Evolutionary conservation across 2,888 invertebrate species (phyloP).

Genomic region (Caenorhabditis afra): DNA sequence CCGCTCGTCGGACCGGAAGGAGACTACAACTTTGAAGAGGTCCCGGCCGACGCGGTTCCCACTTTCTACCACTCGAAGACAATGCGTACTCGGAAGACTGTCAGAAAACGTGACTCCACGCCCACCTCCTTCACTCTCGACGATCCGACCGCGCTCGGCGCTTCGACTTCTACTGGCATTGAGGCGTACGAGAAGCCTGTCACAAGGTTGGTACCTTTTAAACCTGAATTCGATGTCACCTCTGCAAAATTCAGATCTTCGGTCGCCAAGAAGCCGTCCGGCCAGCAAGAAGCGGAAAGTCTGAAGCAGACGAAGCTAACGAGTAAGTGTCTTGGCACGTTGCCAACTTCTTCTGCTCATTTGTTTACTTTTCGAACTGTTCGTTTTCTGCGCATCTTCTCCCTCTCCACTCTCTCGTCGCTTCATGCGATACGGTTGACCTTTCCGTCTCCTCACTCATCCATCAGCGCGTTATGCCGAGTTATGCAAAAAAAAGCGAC

Average conservation of each 20-base stretch:
- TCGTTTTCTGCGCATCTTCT: slow-evolving; percentile 10
- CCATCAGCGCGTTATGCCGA: slow-evolving; percentile 45
- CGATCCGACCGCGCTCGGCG: slow-evolving; percentile 10
- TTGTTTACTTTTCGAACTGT: slow-evolving; percentile 32
- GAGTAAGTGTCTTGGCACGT: slow-evolving; percentile 36
- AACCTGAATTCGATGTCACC: neutral
- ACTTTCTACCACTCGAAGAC: slow-evolving; percentile 37
- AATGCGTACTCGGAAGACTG: slow-evolving; percentile 18
- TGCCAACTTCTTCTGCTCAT: slow-evolving; percentile 8
- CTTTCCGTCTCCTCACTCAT: slow-evolving; percentile 33
- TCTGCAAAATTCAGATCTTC: slow-evolving; percentile 27
- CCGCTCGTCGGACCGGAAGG: slow-evolving; percentile 27
- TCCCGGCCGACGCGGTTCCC: slow-evolving; percentile 39
- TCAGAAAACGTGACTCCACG: slow-evolving; percentile 12
- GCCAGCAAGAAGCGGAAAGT: slow-evolving; percentile 10
- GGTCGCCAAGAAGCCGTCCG: slow-evolving; percentile 7
- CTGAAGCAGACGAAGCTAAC: slow-evolving; percentile 56
- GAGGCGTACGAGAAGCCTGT: slow-evolving; percentile 47
- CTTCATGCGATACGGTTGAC: slow-evolving; percentile 37
- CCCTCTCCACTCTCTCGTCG: neutral
- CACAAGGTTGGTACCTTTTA: slow-evolving; percentile 45
- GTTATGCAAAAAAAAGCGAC: slow-evolving; percentile 43
- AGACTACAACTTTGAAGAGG: slow-evolving; percentile 38
- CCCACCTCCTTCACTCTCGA: slow-evolving; percentile 31
- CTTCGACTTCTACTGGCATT: slow-evolving; percentile 20